These are phyloP conservation scores for Meghimatium bilineatum DNA, from an alignment of 2,888 invertebrate genomes.

Conservation along the genomic window DNA sequence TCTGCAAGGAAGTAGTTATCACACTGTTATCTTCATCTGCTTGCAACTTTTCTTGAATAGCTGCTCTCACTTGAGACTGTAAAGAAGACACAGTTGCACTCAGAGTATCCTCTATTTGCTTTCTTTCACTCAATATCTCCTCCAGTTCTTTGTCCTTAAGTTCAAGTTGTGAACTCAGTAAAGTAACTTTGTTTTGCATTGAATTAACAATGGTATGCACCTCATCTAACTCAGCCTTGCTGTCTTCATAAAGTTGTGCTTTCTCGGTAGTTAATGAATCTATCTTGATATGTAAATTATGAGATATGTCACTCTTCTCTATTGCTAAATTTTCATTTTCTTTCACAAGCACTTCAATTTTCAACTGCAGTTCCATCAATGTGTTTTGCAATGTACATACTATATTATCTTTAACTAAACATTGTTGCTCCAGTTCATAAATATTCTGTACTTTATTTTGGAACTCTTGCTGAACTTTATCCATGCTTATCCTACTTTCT, in stretches of 20 bases:
- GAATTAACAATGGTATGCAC: background rate
- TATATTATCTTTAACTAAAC: conserved; percentile 4
- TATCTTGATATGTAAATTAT: background rate
- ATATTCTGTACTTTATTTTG: conserved; percentile 7
- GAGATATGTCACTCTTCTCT: conserved; percentile 11
- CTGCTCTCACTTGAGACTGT: conserved; percentile 22
- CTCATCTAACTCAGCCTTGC: background rate
- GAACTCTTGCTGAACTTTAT: conserved; percentile 16
- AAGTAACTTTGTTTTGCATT: background rate
- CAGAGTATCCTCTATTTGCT: conserved; percentile 10
- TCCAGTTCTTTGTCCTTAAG: conserved; percentile 35
- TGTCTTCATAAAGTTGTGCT: conserved; percentile 16
- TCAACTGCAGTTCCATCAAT: background rate
- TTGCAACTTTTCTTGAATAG: conserved; percentile 32
- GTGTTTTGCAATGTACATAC: conserved; percentile 2
- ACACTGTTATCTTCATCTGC: conserved; percentile 32
- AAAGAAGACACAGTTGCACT: conserved; percentile 24
- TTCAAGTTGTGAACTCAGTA: conserved; percentile 36
- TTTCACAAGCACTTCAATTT: background rate
- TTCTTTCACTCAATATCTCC: conserved; percentile 19
- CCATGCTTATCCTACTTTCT: background rate
- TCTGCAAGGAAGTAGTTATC: conserved; percentile 36
- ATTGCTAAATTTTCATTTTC: background rate
- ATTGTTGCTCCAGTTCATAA: conserved; percentile 23
- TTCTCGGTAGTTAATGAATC: background rate